Percentiles rank a stretch among this genome's conserved stretches.
These are phyloP conservation scores for Drosophila seguyi DNA, from an alignment of 1,140 invertebrate genomes.

Conservation along the genomic window DNA sequence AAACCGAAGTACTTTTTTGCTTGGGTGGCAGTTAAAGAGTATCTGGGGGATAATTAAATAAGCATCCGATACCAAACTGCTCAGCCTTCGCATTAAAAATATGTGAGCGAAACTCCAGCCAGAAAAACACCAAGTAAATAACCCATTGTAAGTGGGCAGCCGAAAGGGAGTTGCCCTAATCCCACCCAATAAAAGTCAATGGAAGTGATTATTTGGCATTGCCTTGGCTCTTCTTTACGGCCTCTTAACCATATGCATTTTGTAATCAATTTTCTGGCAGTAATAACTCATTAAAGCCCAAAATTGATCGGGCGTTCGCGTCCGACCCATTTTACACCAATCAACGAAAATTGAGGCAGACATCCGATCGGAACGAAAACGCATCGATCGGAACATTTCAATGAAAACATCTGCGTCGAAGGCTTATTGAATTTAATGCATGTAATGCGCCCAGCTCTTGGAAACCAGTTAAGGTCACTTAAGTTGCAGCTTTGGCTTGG, in stretches of 20 bases:
- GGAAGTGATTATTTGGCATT: conserved; percentile 22
- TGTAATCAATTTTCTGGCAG: conserved; percentile 59
- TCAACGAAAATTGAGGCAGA: conserved; percentile 66
- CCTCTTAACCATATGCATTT: conserved; percentile 35
- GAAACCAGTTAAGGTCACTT: conserved; percentile 71
- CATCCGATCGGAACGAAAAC: conserved; percentile 53
- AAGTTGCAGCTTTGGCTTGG: conserved; percentile 39
- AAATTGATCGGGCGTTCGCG: conserved; percentile 45
- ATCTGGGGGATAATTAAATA: not conserved
- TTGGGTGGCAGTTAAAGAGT: not conserved
- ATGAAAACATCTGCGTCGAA: conserved; percentile 49
- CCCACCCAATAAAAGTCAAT: conserved; percentile 18
- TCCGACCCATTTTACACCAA: conserved; percentile 69
- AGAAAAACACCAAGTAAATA: not conserved
- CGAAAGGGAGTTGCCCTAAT: conserved; percentile 8
- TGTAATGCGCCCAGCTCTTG: conserved; percentile 36
- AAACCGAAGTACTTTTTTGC: not conserved
- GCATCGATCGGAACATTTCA: conserved; percentile 57
- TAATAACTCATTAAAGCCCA: conserved; percentile 61
- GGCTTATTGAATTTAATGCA: conserved; percentile 59
- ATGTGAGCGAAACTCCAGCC: not conserved
- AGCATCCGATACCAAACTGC: too few species aligned
- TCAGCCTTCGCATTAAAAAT: not conserved
- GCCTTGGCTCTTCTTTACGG: conserved; percentile 24
- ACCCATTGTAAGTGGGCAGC: not conserved